These are phyloP conservation scores for Toxostoma redivivum DNA, from an alignment of 2,113 vertebrate genomes.

Conservation along the genomic window DNA sequence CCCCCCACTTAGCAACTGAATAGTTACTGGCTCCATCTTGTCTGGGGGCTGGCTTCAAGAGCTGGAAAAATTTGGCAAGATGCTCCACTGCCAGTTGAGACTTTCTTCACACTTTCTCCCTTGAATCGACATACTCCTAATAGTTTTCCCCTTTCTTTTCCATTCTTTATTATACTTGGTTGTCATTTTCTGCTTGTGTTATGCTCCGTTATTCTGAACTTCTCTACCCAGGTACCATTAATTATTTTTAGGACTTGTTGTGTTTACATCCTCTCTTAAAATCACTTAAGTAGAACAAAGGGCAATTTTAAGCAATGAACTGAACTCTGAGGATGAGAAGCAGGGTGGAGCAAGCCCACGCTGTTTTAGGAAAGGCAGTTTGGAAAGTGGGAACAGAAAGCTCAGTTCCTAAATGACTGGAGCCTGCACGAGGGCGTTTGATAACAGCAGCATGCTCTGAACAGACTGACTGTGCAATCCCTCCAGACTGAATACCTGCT, in stretches of 20 bases:
- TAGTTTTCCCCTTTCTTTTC: neutral
- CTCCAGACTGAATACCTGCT: neutral
- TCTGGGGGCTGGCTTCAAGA: neutral
- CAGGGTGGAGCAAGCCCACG: neutral
- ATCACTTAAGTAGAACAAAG: neutral
- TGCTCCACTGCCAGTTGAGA: neutral
- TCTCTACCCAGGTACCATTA: neutral
- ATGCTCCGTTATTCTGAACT: neutral
- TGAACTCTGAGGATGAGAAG: neutral
- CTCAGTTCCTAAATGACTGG: neutral
- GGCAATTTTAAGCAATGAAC: neutral
- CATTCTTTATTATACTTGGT: neutral
- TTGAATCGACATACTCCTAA: neutral
- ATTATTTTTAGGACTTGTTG: neutral
- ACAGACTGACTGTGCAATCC: neutral
- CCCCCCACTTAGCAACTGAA: neutral
- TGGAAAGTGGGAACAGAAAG: neutral
- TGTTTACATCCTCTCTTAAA: neutral
- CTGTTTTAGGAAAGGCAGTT: neutral
- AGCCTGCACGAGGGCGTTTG: neutral
- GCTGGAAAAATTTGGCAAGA: neutral
- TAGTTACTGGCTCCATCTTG: constrained; percentile 6
- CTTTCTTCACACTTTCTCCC: neutral
- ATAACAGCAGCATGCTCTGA: neutral
- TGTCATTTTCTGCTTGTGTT: neutral